Percentiles rank a stretch among this genome's conserved stretches.
phyloP scores from a whole-genome alignment of 1,140 invertebrate genomes.

The Chymomyza costata region DNA sequence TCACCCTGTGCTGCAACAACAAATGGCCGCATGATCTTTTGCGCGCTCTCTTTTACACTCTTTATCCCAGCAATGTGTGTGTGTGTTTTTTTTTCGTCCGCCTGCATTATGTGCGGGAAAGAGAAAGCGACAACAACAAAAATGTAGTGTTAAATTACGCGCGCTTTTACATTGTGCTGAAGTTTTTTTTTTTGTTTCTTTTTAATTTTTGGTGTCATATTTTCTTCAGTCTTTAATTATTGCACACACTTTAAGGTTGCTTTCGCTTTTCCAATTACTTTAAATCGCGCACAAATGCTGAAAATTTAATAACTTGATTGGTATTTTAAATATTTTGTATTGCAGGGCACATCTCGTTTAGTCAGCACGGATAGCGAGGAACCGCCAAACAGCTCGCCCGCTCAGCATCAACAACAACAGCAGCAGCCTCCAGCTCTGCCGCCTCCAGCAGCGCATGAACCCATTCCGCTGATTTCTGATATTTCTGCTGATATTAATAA shows the following conservation, averaged over 20 bases:
- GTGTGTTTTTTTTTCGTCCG: constrained; percentile 3
- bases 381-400: constrained; percentile 54
- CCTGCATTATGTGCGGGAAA: constrained; percentile 45
- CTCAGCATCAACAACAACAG: constrained; percentile 32
- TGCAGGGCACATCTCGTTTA: constrained; percentile 78
- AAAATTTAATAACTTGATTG: constrained; percentile 23
- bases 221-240: neutral
- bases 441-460: constrained; percentile 20
- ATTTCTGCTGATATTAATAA: constrained; percentile 6
- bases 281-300: constrained; percentile 32
- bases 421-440: constrained; percentile 18
- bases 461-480: constrained; percentile 1
- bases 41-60: constrained; percentile 1
- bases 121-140: constrained; percentile 54
- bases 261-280: no score
- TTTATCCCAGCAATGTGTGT: neutral
- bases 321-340: constrained; percentile 23
- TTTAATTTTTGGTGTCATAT: constrained; percentile 6
- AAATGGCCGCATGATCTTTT: no score
- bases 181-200: constrained; percentile 23
- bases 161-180: constrained; percentile 59
- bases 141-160: constrained; percentile 64
- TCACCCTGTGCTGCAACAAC: no score
- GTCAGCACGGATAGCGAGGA: constrained; percentile 80
- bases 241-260: no score